Base-by-base conservation (phyloP, 1,140 invertebrate genomes). In the Pollicipes pollicipes region DNA sequence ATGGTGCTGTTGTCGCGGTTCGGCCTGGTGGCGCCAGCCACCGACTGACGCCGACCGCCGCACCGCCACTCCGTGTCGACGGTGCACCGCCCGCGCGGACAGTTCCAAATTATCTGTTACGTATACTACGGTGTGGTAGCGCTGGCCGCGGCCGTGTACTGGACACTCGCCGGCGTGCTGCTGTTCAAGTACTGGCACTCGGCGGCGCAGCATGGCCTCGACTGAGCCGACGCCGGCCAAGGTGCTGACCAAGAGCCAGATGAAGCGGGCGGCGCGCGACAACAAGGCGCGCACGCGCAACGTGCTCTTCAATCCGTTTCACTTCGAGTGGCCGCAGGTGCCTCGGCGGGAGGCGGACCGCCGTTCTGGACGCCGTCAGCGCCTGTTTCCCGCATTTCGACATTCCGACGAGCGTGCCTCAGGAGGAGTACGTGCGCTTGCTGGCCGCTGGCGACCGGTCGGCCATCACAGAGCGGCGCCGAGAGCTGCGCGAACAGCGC, bases 1-100 rank as follows among this genome's bases (percentile, higher is more conserved):
- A 70, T 66, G 31, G 73, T 73, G 10, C 72, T 75, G 74, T 30
- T 75, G 58, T 73, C 74, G 26, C 73, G 73, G 45, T 75, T 75
- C 70, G 73, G 73, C 31, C 35, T 75, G 64, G n/a, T 27, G 64
- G n/a, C 10, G 6, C 6, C 28, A 8, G 28, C 27, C 64, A 66
- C 27, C 28, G 64, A 28, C 28, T 28, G 64, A 28, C 2, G 6
- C 24, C 24, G 32, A 35, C 32, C 4, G 4, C 32, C 4, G 4
- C 4, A 35, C 4, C 16, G 32, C 32, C 32, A 6, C 32, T 4
- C 32, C 32, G 16, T 16, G 32, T 16, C 32, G 32, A 35, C 6
- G 6, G 17, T 6, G 6, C 17, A 6, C 35, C 45, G 13, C 13
- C 45, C 45, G 45, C 45, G 45, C 45, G 16, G 63, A 6, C 24